These are phyloP conservation scores for Talpa occidentalis DNA, from an alignment of 2,113 vertebrate genomes.

Conservation along the genomic window DNA sequence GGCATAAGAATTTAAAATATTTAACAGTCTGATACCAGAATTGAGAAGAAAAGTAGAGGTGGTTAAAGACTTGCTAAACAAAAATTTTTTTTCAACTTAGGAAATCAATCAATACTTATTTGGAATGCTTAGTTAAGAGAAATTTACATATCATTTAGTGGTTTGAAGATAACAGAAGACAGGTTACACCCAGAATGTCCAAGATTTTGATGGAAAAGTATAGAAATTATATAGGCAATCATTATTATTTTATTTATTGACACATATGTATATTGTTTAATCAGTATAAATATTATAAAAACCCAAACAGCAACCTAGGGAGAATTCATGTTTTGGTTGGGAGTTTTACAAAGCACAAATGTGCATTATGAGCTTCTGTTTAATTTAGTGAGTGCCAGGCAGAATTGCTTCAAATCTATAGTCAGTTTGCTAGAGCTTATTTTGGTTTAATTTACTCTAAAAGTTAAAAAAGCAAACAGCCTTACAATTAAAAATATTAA, in stretches of 20 bases:
- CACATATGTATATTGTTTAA: neutral
- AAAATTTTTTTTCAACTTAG: neutral
- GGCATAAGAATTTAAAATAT: neutral
- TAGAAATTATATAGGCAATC: neutral
- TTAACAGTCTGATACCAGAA: neutral
- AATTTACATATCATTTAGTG: neutral
- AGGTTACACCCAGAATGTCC: neutral
- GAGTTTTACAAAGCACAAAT: neutral
- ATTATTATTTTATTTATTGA: constrained; percentile 12
- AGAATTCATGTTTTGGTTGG: neutral
- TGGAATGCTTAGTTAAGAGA: neutral
- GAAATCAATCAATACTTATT: neutral
- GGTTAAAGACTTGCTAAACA: neutral
- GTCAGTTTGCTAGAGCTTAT: no score
- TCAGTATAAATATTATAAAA: constrained; percentile 1
- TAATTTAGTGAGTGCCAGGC: neutral
- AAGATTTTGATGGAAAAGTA: neutral
- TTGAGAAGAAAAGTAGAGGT: neutral
- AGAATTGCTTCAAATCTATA: no score
- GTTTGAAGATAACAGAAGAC: neutral
- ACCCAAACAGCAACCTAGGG: neutral
- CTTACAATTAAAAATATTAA: neutral
- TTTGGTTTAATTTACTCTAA: no score
- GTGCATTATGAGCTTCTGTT: neutral
- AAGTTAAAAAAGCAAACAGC: neutral